These are phyloP conservation scores for Mamestra configurata DNA, from an alignment of 1,140 invertebrate genomes.

Conservation along the genomic window DNA sequence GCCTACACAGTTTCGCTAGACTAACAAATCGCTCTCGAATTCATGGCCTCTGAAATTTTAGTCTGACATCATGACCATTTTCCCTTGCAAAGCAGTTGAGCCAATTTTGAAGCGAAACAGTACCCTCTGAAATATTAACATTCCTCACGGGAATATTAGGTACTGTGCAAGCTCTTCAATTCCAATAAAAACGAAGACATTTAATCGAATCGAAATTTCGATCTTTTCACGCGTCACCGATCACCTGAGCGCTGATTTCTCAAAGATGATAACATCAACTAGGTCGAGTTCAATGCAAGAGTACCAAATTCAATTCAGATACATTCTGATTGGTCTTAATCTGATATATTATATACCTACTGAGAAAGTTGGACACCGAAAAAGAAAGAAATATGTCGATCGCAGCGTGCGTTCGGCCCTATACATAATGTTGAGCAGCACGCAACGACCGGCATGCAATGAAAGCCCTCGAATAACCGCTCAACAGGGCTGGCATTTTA, in stretches of 20 bases:
- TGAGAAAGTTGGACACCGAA: slow-evolving; percentile 50
- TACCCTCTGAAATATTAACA: neutral
- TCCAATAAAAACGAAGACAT: slow-evolving; percentile 13
- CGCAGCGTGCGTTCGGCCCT: slow-evolving; percentile 73
- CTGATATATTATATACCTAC: slow-evolving; percentile 60
- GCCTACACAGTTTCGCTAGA: too few species aligned
- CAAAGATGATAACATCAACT: slow-evolving; percentile 35
- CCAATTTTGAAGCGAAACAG: too few species aligned
- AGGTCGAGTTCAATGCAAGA: slow-evolving; percentile 19
- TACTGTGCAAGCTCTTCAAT: neutral
- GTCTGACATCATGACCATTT: too few species aligned
- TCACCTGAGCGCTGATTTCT: neutral
- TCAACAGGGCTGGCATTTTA: slow-evolving; percentile 40
- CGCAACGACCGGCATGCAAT: slow-evolving; percentile 72
- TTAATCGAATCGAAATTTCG: slow-evolving; percentile 17
- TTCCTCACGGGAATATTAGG: neutral
- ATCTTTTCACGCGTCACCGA: slow-evolving; percentile 14
- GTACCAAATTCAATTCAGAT: slow-evolving; percentile 40
- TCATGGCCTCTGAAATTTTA: too few species aligned
- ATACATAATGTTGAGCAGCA: slow-evolving; percentile 72
- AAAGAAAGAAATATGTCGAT: slow-evolving; percentile 63
- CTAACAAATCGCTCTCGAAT: too few species aligned
- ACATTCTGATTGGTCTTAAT: slow-evolving; percentile 54
- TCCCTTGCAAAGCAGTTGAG: too few species aligned
- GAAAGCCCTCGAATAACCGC: slow-evolving; percentile 68